Base-by-base conservation (phyloP, 2,113 vertebrate species). In the Gallinago media region DNA sequence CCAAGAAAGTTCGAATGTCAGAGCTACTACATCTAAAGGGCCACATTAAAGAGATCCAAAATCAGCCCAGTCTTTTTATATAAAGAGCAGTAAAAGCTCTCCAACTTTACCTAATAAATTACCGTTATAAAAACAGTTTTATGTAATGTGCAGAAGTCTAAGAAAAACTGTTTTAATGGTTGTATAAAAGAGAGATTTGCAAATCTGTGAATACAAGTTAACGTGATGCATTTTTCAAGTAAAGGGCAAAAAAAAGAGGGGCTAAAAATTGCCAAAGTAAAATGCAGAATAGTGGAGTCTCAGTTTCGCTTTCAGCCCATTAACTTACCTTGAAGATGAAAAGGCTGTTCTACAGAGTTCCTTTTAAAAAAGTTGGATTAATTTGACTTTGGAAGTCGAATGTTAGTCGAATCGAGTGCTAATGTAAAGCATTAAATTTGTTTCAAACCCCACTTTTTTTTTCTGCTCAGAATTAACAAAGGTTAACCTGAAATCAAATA, bases 131-230 rank as follows among this genome's bases (percentile, higher is more conserved):
- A 92, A 97, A 89, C 83, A 94, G 42, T 52, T 88, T 94, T 88
- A 91, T 91, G 49, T 68, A 97, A 96, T 40, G 79, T 93, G 77
- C 67, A 96, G 85, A 96, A 97, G 88, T 94, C 81, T 97, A 97
- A 96, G 79, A 95, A 93, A 96, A 88, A 65, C 63, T 92, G 67
- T 89, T 97, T 94, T 84, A 96, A 93, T 93, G 54, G 89, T 95
- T 93, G 91, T 65, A 93, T 91, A 94, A 95, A 95, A 97, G 72
- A 92, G 72, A 97, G 89, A 96, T 96, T 96, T 97, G 79, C 40
- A 67, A 97, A 92, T 92, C 85, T 73, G 55, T 91, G 73, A 91
- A 83, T 95, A 42, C 81, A 94, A 92, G 54, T 76, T 91, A 92
- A 84, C 9, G 8, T 67, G 80, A 79, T 15, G 13, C 49, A 92